Conservation (phyloP, 2,888 invertebrate genomes). For the Chrysomela aeneicollis region DNA sequence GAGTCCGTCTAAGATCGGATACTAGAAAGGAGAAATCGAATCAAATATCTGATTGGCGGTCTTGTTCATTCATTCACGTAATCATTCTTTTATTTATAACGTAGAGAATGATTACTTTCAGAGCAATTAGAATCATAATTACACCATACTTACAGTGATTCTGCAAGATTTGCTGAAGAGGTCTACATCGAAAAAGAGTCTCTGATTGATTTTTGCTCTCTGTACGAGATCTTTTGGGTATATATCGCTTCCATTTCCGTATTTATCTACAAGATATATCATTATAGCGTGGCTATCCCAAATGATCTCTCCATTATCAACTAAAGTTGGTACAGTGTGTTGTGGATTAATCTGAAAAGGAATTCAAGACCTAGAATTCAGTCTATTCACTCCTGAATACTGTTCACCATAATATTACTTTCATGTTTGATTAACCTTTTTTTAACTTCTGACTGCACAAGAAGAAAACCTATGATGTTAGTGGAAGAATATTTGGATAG, state of each 20-base stretch:
- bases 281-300: slow-evolving; percentile 65
- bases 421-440: no score
- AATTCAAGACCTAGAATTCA: no score
- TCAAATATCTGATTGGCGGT: no score
- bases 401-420: no score
- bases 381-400: background rate
- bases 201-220: slow-evolving; percentile 64
- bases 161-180: slow-evolving; percentile 18
- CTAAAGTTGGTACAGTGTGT: slow-evolving; percentile 67
- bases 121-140: no score
- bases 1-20: slow-evolving; percentile 8
- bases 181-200: slow-evolving; percentile 45
- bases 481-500: no score
- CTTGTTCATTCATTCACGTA: no score
- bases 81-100: no score
- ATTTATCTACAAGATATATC: slow-evolving; percentile 64
- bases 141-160: slow-evolving; percentile 34
- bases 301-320: slow-evolving; percentile 63
- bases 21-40: no score
- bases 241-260: slow-evolving; percentile 63
- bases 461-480: no score
- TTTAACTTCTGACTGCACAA: no score
- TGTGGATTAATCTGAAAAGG: slow-evolving; percentile 65
- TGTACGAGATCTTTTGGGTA: slow-evolving; percentile 65
- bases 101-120: no score